Conservation (phyloP, 2,888 invertebrate species). For the Drosophila anomalata region DNA sequence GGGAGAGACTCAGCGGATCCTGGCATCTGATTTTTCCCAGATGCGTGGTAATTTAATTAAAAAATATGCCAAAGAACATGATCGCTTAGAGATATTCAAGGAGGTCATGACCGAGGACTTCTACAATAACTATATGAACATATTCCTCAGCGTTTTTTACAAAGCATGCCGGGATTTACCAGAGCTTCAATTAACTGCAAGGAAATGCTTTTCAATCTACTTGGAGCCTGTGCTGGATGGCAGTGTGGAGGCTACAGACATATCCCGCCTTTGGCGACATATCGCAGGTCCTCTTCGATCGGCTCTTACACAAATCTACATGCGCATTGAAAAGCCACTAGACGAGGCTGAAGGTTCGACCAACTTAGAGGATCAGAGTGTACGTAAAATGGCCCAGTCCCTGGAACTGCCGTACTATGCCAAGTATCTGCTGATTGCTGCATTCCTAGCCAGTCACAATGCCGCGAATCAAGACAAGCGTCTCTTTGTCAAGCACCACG, state of each 20-base stretch:
- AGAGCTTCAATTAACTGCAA: slow-evolving; percentile 92
- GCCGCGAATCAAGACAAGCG: slow-evolving; percentile 94
- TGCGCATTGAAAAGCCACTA: slow-evolving; percentile 85
- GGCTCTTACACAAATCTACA: slow-evolving; percentile 91
- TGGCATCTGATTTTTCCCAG: slow-evolving; percentile 82
- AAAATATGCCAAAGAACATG: slow-evolving; percentile 25
- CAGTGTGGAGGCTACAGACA: slow-evolving; percentile 87
- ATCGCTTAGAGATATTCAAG: slow-evolving; percentile 48
- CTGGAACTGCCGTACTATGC: slow-evolving; percentile 94
- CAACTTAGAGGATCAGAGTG: slow-evolving; percentile 72
- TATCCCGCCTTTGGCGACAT: slow-evolving; percentile 91
- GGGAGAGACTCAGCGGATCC: slow-evolving; percentile 86
- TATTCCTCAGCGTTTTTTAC: slow-evolving; percentile 93
- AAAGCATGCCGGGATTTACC: slow-evolving; percentile 93
- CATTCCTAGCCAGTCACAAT: slow-evolving; percentile 96
- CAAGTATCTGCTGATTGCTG: slow-evolving; percentile 94
- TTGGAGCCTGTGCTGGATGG: slow-evolving; percentile 90
- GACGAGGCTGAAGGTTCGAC: slow-evolving; percentile 31
- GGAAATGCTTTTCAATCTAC: slow-evolving; percentile 90
- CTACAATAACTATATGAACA: slow-evolving; percentile 91
- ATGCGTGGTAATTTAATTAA: slow-evolving; percentile 47
- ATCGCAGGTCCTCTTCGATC: slow-evolving; percentile 90
- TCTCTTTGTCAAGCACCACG: slow-evolving; percentile 92
- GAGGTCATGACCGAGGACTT: slow-evolving; percentile 84
- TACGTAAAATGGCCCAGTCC: slow-evolving; percentile 87